Base-by-base conservation (phyloP, 2,888 invertebrate genomes). In the Callinectes sapidus region DNA sequence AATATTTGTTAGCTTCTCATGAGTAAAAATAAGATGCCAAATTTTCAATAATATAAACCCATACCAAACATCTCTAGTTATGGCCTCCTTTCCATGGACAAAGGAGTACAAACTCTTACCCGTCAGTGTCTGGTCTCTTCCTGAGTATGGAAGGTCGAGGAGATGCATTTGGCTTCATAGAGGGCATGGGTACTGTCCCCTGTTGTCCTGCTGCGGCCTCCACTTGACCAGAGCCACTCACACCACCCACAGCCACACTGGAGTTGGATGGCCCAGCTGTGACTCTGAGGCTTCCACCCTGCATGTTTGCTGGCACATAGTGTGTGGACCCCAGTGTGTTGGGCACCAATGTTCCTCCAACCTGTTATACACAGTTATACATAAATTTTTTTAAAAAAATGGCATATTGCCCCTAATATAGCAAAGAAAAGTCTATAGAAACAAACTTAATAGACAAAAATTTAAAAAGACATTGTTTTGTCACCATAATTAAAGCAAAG, bases 71-170 rank as follows among this genome's bases (percentile, higher is more conserved):
- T 23, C 23, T 61, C 23, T 61, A 23, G 61, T 23, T 61, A 61
- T 23, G 6, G 18, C 61, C 61, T 23, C 61, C 48, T 48, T 48
- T 48, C 61, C 61, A 61, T 61, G 18, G 23, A 61, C 16, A 23
- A 61, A 18, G 18, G 23, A 23, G 61, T 61, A 61, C 2, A 61
- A 16, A 61, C n/a, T 95, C 96, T 95, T 95, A 97, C 97, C 97
- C 97, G 93, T 98, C 98, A 90, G 97, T 97, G 95, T 98, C 98
- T 77, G 94, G 91, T 71, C 98, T 96, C 96, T 99, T 99, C 93
- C 98, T 96, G 93, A 99, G 96, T 96, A 99, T 98, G 95, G 98
- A 98, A 0, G 98, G 98, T 94, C 98, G 96, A 0, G 98, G 98
- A 32, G 97, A 97, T 95, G 96, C 96, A 91, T 97, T 96, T 0